phyloP scores from a whole-genome alignment of 2,888 invertebrate genomes.

The Acronicta aceris region DNA sequence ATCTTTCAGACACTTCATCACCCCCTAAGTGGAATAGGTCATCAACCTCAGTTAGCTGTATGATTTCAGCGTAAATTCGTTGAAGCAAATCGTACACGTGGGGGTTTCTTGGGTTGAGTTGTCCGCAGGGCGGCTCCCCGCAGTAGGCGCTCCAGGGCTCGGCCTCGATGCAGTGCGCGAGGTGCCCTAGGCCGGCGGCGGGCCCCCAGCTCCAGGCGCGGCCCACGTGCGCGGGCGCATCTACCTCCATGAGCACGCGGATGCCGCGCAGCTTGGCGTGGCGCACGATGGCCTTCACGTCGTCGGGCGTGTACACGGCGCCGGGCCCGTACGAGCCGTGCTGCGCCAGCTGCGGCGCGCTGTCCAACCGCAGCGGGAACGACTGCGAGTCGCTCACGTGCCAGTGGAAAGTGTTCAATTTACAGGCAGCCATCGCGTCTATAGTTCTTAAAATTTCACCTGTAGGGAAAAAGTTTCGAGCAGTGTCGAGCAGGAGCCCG shows the following conservation, averaged over 20 bases:
- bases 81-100: conserved; percentile 93
- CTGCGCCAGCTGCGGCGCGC: conserved; percentile 93
- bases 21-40: conserved; percentile 96
- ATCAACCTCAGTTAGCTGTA: conserved; percentile 92
- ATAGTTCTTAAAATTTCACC: conserved; percentile 92
- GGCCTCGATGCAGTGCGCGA: conserved; percentile 94
- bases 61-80: conserved; percentile 92
- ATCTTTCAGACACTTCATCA: conserved; percentile 94
- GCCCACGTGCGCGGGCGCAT: conserved; percentile 96
- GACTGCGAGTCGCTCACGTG: conserved; percentile 97
- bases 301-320: conserved; percentile 92
- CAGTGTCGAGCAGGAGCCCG: conserved; percentile 96
- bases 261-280: conserved; percentile 95
- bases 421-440: conserved; percentile 96
- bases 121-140: conserved; percentile 96
- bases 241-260: conserved; percentile 96
- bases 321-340: conserved; percentile 96
- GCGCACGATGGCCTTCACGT: conserved; percentile 92
- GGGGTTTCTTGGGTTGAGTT: conserved; percentile 94
- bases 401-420: conserved; percentile 98
- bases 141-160: conserved; percentile 94
- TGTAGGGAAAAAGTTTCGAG: conserved; percentile 95
- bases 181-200: conserved; percentile 92
- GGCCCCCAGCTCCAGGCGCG: conserved; percentile 96
- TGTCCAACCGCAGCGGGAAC: conserved; percentile 94